phyloP scores from a whole-genome alignment of 30 jellyfish, hydroid and myxozoan genomes.

The Haliclystus octoradiatus region DNA sequence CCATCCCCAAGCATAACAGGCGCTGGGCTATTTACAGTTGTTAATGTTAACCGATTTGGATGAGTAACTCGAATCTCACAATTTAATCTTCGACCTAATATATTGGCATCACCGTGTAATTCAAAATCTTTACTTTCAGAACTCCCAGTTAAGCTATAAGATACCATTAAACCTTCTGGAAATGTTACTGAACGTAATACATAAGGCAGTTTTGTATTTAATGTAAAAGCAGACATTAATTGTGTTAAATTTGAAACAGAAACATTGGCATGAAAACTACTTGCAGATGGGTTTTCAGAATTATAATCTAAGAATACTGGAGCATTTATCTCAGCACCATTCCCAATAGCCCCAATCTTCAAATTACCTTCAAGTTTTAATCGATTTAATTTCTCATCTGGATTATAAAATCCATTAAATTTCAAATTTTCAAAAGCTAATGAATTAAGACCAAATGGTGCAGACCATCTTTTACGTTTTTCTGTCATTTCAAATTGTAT shows the following conservation, averaged over 20 bases:
- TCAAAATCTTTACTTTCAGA: constrained; percentile 14
- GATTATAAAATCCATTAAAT: constrained; percentile 41
- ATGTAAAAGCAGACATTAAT: constrained; percentile 64
- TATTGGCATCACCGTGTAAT: constrained; percentile 74
- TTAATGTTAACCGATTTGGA: constrained; percentile 46
- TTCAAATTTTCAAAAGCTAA: constrained; percentile 51
- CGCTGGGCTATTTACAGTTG: constrained; percentile 97
- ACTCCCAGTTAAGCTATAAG: constrained; percentile 44
- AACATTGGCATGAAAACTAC: constrained; percentile 74
- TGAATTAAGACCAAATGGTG: constrained; percentile 70
- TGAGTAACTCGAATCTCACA: constrained; percentile 56
- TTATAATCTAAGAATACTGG: constrained; percentile 57
- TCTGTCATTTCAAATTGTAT: constrained; percentile 43
- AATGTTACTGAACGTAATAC: constrained; percentile 59
- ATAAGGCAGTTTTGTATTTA: constrained; percentile 64
- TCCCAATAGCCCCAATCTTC: constrained; percentile 64
- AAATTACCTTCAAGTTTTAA: constrained; percentile 48
- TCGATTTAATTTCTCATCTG: constrained; percentile 41
- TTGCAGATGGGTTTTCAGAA: constrained; percentile 56
- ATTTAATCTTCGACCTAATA: constrained; percentile 62
- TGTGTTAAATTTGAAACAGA: constrained; percentile 45
- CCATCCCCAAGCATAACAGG: constrained; percentile 95
- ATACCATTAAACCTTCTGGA: constrained; percentile 79
- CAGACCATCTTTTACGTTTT: constrained; percentile 60
- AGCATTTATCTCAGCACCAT: constrained; percentile 67